phyloP scores from a whole-genome alignment of 2,113 vertebrate genomes.

The Anhinga rufa region DNA sequence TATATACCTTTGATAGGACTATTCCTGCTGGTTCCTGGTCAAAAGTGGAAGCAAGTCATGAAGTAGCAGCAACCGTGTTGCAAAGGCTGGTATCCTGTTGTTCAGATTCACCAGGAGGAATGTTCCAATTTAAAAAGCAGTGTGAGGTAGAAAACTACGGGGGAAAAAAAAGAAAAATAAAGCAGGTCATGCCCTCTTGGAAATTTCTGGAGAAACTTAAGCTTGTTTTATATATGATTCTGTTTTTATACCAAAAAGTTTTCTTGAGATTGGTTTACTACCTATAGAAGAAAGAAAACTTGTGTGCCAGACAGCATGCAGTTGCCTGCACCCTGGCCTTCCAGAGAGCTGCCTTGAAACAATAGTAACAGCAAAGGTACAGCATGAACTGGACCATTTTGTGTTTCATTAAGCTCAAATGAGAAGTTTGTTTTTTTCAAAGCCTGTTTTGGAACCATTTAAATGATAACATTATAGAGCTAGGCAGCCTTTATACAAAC shows the following conservation, averaged over 20 bases:
- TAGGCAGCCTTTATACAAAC: background rate
- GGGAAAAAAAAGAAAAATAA: background rate
- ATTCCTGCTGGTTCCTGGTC: background rate
- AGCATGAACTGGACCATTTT: background rate
- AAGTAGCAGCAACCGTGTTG: background rate
- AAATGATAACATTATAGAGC: background rate
- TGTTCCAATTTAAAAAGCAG: background rate
- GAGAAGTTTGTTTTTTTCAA: background rate
- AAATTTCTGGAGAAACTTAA: background rate
- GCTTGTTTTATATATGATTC: background rate
- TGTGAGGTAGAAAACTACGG: background rate
- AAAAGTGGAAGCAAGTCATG: background rate
- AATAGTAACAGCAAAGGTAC: conserved; percentile 34
- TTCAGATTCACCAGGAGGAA: background rate
- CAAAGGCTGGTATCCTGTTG: background rate
- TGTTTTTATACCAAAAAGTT: background rate
- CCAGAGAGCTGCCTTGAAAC: background rate
- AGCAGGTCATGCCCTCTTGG: background rate
- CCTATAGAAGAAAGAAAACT: background rate
- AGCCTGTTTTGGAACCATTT: background rate
- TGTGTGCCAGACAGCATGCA: background rate
- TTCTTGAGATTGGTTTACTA: background rate
- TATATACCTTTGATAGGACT: background rate
- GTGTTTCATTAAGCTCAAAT: conserved; percentile 15
- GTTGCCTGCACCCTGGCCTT: background rate